Evolutionary conservation across 2,797 vertebrate species (phyloP), one percentile per base, ranked within the genome.

Genomic region (Acrossocheilus fasciatus): DNA sequence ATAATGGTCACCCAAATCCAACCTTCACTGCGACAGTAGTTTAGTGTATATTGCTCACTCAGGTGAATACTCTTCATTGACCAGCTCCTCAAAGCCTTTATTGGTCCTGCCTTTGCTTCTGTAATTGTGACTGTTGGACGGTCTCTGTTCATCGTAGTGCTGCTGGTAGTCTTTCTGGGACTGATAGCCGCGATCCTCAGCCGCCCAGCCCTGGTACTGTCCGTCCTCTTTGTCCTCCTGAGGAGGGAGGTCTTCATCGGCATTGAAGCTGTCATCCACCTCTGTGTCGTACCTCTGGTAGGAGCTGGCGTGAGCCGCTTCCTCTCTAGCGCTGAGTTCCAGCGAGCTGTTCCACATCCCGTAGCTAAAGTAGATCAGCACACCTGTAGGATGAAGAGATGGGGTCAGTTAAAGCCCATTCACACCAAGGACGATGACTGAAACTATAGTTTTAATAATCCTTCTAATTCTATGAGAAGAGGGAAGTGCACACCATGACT

Each of bases 281-380:
- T 97, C 97, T 75, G 97, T 95, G 0, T 99, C 97, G 0, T 97
- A 99, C 89, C 98, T 96, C 88, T 97, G 97, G 93, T 99, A 99
- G 0, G 96, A 97, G 92, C 98, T 99, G 91, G 98, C 97, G 50
- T 97, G 97, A 0, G 97, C 96, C 81, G 96, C 96, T 91, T 97
- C 96, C 85, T 98, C 96, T 1, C 95, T 94, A 81, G 97, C 97
- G 0, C 95, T 96, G 87, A 98, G 96, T 93, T 99, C 98, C 93
- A 99, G 93, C 0, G 96, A 96, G 94, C 98, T 99, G 95, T 99
- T 97, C 98, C 98, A 98, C 91, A 99, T 96, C 45, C 98, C 98
- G 0, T 99, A 99, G 76, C 97, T 96, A 26, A 95, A 96, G 86
- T 99, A 99, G 93, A 98, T 99, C 91, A 99, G 90, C 90, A 99